Conservation (phyloP, 1,140 invertebrate species). For the Anastatus disparis region DNA sequence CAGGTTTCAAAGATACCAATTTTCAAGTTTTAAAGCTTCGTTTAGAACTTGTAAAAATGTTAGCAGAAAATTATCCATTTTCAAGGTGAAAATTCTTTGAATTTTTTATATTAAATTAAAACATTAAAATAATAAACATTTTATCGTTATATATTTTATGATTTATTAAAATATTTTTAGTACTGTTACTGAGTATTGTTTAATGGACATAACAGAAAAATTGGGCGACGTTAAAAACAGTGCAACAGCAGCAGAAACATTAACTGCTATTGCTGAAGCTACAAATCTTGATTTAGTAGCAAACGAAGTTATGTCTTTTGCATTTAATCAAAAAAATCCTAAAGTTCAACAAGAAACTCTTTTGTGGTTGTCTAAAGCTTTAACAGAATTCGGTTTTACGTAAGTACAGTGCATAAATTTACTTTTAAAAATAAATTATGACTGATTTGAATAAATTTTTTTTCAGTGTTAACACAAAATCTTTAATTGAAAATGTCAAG, state of each 20-base stretch:
- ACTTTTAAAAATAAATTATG: not conserved
- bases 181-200: slow-evolving; percentile 78
- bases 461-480: slow-evolving; percentile 81
- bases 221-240: slow-evolving; percentile 87
- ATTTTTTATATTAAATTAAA: not conserved
- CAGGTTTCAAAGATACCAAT: slow-evolving; percentile 92
- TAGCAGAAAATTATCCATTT: slow-evolving; percentile 81
- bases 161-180: slow-evolving; percentile 56
- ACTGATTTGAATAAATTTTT: not conserved
- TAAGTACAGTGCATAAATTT: slow-evolving; percentile 61
- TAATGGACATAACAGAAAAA: slow-evolving; percentile 86
- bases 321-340: slow-evolving; percentile 90
- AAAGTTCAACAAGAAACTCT: slow-evolving; percentile 90
- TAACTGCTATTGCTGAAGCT: slow-evolving; percentile 82
- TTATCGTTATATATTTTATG: slow-evolving; percentile 10
- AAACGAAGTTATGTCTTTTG: slow-evolving; percentile 76
- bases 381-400: slow-evolving; percentile 87
- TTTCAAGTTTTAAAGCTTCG: slow-evolving; percentile 90
- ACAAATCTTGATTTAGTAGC: slow-evolving; percentile 81
- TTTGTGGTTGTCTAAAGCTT: slow-evolving; percentile 79
- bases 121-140: not conserved
- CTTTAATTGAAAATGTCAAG: slow-evolving; percentile 82
- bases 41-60: slow-evolving; percentile 80
- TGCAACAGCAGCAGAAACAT: slow-evolving; percentile 73
- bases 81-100: slow-evolving; percentile 68